phyloP scores from a whole-genome alignment of 2,888 invertebrate genomes.

The Drosophila aldrichi region DNA sequence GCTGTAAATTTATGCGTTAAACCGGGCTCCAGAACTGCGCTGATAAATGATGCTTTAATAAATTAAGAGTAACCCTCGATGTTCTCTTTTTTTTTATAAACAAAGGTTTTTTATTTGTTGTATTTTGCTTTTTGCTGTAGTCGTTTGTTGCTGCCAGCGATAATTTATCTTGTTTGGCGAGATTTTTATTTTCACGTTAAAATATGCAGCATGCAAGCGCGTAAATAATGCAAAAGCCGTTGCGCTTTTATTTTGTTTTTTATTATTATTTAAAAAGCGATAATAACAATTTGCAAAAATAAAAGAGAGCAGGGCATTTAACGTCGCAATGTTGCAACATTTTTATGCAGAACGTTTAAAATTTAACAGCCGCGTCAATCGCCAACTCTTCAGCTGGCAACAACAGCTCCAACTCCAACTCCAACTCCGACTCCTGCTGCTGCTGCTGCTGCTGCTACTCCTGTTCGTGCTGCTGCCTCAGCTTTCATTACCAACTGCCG shows the following conservation, averaged over 20 bases:
- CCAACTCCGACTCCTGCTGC: not conserved
- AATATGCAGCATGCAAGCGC: constrained; percentile 73
- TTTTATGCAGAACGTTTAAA: constrained; percentile 72
- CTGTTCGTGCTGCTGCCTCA: constrained; percentile 1
- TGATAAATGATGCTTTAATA: constrained; percentile 81
- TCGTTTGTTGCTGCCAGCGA: constrained; percentile 51
- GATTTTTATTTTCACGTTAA: constrained; percentile 78
- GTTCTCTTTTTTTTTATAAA: constrained; percentile 19
- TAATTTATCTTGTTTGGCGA: constrained; percentile 81
- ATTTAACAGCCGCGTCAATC: constrained; percentile 62
- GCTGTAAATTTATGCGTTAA: constrained; percentile 70
- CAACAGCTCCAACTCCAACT: constrained; percentile 9
- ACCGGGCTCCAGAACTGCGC: constrained; percentile 20
- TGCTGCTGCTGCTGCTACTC: not conserved
- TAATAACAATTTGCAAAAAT: constrained; percentile 74
- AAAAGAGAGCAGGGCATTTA: constrained; percentile 50
- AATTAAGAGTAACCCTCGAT: constrained; percentile 73
- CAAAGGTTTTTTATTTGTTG: constrained; percentile 24
- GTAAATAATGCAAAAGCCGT: constrained; percentile 71
- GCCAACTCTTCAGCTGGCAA: constrained; percentile 49
- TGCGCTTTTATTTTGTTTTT: constrained; percentile 49
- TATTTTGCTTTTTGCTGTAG: constrained; percentile 36
- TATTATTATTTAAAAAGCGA: constrained; percentile 69
- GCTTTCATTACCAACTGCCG: constrained; percentile 6
- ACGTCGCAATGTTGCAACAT: constrained; percentile 27